phyloP scores from a whole-genome alignment of 2,888 invertebrate genomes.

The Andrena trimmerana region DNA sequence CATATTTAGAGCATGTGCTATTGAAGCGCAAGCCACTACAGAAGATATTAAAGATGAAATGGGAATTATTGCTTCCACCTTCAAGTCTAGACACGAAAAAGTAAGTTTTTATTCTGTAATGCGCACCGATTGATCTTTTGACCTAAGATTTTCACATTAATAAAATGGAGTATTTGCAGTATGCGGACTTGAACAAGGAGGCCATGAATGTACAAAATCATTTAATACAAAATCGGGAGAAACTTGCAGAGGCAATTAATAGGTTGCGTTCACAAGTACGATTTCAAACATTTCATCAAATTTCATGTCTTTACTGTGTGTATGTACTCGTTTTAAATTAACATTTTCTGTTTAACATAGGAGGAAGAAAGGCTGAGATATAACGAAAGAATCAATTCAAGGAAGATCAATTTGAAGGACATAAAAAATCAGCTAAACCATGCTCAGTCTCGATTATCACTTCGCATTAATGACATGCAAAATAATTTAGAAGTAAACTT shows the following conservation, averaged over 20 bases:
- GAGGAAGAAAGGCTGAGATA: conserved; percentile 76
- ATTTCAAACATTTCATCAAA: conserved; percentile 12
- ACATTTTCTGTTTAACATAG: conserved; percentile 57
- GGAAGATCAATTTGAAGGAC: conserved; percentile 77
- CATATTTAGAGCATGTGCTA: conserved; percentile 81
- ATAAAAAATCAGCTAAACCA: conserved; percentile 82
- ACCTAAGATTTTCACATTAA: background rate
- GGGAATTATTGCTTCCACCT: conserved; percentile 73
- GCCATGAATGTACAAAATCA: conserved; percentile 75
- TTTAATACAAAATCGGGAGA: conserved; percentile 74
- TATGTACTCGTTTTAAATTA: background rate
- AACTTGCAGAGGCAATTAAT: conserved; percentile 73
- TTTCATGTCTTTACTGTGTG: background rate
- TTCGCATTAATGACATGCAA: conserved; percentile 64
- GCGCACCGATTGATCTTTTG: conserved; percentile 17
- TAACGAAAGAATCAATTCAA: conserved; percentile 75
- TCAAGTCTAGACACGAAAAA: conserved; percentile 77
- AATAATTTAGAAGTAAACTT: conserved; percentile 67
- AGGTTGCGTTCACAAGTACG: conserved; percentile 78
- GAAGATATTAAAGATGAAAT: conserved; percentile 82
- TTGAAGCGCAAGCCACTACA: conserved; percentile 81
- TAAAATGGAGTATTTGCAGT: conserved; percentile 69
- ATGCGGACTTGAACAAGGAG: conserved; percentile 73
- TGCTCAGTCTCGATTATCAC: conserved; percentile 71
- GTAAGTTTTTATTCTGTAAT: conserved; percentile 64